Conservation (phyloP, 2,888 invertebrate genomes). For the Dermolepida albohirtum region DNA sequence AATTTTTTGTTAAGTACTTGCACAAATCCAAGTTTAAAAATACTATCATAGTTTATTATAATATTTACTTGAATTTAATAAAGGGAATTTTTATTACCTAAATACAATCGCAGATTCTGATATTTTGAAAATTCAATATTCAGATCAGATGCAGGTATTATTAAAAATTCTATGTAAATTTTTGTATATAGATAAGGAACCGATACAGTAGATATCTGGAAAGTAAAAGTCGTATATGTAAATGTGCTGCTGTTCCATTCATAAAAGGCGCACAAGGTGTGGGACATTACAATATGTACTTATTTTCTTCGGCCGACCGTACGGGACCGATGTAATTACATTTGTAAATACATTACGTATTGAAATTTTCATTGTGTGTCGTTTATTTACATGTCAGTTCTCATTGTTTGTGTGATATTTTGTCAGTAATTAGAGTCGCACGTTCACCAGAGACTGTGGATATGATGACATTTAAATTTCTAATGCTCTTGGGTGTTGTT, state of each 20-base stretch:
- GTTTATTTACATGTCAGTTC: slow-evolving; percentile 36
- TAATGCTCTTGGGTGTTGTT: slow-evolving; percentile 29
- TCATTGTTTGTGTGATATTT: slow-evolving; percentile 38
- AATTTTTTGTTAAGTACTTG: too few relatives aligned
- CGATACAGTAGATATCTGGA: slow-evolving; percentile 14
- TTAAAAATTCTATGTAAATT: slow-evolving; percentile 34
- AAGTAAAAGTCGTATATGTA: slow-evolving; percentile 32
- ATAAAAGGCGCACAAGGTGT: slow-evolving; percentile 31
- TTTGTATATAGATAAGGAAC: slow-evolving; percentile 25
- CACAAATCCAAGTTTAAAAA: too few relatives aligned
- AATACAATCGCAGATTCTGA: background rate
- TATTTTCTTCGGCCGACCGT: slow-evolving; percentile 15
- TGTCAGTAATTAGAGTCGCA: slow-evolving; percentile 28
- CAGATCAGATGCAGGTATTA: slow-evolving; percentile 15
- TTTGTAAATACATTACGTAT: slow-evolving; percentile 38
- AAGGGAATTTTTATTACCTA: background rate
- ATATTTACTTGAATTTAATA: background rate
- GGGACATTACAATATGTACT: slow-evolving; percentile 33
- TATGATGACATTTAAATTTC: slow-evolving; percentile 24
- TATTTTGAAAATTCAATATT: slow-evolving; percentile 15
- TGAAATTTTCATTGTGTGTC: slow-evolving; percentile 37
- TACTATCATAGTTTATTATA: too few relatives aligned
- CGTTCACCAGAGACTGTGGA: background rate
- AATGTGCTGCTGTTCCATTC: slow-evolving; percentile 27
- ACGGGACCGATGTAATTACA: slow-evolving; percentile 31